Conservation (phyloP, 2,888 invertebrate genomes). For the Metalampra italica region DNA sequence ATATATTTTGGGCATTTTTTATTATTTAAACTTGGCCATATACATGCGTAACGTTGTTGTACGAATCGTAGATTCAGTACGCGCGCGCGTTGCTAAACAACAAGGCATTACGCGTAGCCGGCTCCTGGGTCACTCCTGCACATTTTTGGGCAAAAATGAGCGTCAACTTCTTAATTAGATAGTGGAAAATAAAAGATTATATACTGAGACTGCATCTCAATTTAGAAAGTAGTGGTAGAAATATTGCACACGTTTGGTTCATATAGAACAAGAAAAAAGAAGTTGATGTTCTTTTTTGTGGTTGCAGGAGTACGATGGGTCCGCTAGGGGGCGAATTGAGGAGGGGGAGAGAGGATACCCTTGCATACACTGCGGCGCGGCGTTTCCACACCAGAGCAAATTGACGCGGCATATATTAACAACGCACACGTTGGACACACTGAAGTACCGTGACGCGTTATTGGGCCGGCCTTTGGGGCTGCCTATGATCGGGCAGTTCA, state of each 20-base stretch:
- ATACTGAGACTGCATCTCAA: conserved; percentile 72
- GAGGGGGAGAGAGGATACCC: conserved; percentile 81
- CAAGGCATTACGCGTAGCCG: conserved; percentile 71
- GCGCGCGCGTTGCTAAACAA: conserved; percentile 68
- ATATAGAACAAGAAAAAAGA: conserved; percentile 82
- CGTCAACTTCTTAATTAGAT: conserved; percentile 89
- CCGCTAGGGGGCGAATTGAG: conserved; percentile 75
- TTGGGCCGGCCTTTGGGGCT: conserved; percentile 59
- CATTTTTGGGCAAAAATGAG: conserved; percentile 88
- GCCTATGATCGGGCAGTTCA: conserved; percentile 68
- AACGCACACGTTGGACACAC: conserved; percentile 91
- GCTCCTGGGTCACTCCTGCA: conserved; percentile 76
- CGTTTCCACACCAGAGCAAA: conserved; percentile 94
- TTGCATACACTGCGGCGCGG: conserved; percentile 94
- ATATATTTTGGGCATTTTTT: conserved; percentile 71
- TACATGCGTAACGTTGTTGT: conserved; percentile 57
- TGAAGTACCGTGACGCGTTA: conserved; percentile 89
- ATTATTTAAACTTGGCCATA: conserved; percentile 70
- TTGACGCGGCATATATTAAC: conserved; percentile 93
- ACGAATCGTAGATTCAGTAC: conserved; percentile 59
- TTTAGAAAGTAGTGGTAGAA: conserved; percentile 76
- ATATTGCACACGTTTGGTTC: conserved; percentile 70
- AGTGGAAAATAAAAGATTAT: conserved; percentile 55
- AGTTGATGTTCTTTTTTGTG: conserved; percentile 92
- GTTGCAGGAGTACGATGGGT: conserved; percentile 94